Percentiles rank a stretch among this genome's conserved stretches.
Evolutionary conservation across 1,140 invertebrate species (phyloP).

Genomic region (Sycophaga agraensis): DNA sequence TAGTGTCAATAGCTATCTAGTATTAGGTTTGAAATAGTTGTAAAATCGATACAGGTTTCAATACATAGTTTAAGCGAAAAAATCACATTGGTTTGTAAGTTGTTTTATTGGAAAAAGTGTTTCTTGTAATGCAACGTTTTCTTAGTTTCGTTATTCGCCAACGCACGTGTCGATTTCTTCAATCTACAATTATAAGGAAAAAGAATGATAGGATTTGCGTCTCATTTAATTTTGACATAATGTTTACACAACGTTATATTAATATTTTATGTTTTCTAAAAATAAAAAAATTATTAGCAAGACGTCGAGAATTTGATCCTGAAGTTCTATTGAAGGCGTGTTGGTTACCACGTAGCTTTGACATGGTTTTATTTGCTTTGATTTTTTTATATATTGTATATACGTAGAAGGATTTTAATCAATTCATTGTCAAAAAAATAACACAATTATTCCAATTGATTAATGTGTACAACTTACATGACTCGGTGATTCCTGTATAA

Average conservation of each 20-base stretch:
- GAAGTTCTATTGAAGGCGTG: not conserved
- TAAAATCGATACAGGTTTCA: slow-evolving; percentile 45
- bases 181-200: not conserved
- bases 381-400: slow-evolving; percentile 11
- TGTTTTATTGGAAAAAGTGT: not conserved
- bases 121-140: slow-evolving; percentile 20
- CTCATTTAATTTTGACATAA: not conserved
- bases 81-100: slow-evolving; percentile 14
- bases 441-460: slow-evolving; percentile 3
- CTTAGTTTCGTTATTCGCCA: not conserved
- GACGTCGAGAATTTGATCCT: not conserved
- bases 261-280: slow-evolving; percentile 3
- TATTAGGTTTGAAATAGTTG: slow-evolving; percentile 44
- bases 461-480: not conserved
- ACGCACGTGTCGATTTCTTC: slow-evolving; percentile 1
- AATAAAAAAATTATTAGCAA: not conserved
- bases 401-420: not conserved
- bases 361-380: too few relatives aligned
- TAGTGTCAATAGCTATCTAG: slow-evolving; percentile 39
- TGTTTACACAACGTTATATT: not conserved
- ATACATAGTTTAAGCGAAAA: slow-evolving; percentile 41
- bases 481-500: not conserved
- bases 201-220: not conserved
- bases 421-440: not conserved
- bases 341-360: not conserved